A percentile compares a stretch with the other conserved stretches of the same genome.
phyloP scores from a whole-genome alignment of 2,888 invertebrate species.

The Apodemia duryi region DNA sequence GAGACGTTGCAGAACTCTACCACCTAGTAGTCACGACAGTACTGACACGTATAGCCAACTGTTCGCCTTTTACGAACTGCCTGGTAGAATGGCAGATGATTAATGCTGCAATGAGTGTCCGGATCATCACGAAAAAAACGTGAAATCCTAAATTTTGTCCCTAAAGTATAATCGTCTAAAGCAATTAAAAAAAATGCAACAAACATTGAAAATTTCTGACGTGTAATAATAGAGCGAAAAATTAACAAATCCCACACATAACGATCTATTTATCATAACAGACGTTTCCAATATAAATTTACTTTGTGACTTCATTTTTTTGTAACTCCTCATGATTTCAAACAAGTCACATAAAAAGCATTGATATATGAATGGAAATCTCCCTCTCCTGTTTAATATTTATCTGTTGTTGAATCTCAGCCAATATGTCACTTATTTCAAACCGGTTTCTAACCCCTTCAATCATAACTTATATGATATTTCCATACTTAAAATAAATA shows the following conservation, averaged over 20 bases:
- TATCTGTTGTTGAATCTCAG: conserved; percentile 11
- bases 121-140: too few species aligned
- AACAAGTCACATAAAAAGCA: conserved; percentile 7
- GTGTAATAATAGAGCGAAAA: background rate
- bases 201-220: background rate
- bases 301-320: conserved; percentile 11
- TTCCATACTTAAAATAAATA: background rate
- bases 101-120: too few species aligned
- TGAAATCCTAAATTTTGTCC: too few species aligned
- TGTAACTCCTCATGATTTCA: background rate
- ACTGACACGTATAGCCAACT: too few species aligned
- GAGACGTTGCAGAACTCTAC: too few species aligned
- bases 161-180: too few species aligned
- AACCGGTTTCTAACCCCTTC: background rate
- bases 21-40: too few species aligned
- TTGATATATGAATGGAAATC: conserved; percentile 12
- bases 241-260: background rate
- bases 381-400: background rate
- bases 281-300: conserved; percentile 1
- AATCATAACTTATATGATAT: background rate
- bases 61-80: too few species aligned
- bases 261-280: background rate
- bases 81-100: too few species aligned
- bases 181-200: too few species aligned
- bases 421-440: conserved; percentile 14